Base-by-base conservation (phyloP, 2,113 vertebrate species). In the Larimichthys polyactis region DNA sequence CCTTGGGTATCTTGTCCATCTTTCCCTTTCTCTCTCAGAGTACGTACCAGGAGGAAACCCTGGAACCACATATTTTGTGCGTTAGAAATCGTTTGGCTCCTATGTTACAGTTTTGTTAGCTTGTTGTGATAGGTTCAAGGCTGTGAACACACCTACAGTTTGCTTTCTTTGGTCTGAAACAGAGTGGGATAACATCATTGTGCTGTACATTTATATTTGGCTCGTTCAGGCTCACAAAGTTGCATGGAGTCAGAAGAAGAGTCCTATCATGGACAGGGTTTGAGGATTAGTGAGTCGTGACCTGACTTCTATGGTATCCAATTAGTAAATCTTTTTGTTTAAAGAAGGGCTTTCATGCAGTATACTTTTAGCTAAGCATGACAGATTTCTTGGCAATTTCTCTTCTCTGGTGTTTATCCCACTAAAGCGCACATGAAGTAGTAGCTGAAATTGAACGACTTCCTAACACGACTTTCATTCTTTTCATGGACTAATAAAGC, bases 101-200 rank as follows among this genome's bases (percentile, higher is more conserved):
- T 0, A 27, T 32, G 29, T 22, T 79, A 36, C 32, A 20, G 4
- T 66, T 22, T 16, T 27, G 60, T 76, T 65, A 78, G 84, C 68
- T 80, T 80, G 82, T 81, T 85, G 65, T 55, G 62, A 43, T 49
- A 64, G 60, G 65, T 76, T 59, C 40, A 62, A 79, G 71, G 74
- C 71, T 36, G 81, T 5, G 68, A 67, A 82, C 83, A 24, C 78
- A 63, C 74, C 77, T 71, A 20, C 54, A 9, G 52, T 80, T 84
- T 80, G 71, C 64, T 85, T 84, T 78, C 57, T 81, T 84, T 82
- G 71, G 75, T 75, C 22, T 0, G 22, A 48, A 17, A 1, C 55
- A 2, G 44, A 70, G 52, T 16, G 49, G 58, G 68, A 27, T 29
- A n/a, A 15, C 55, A 64, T 67, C 3, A 6, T 9, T 4, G 49